Base-by-base conservation (phyloP, 92 coral and sea anemone species). In the Palythoa caribaeorum region DNA sequence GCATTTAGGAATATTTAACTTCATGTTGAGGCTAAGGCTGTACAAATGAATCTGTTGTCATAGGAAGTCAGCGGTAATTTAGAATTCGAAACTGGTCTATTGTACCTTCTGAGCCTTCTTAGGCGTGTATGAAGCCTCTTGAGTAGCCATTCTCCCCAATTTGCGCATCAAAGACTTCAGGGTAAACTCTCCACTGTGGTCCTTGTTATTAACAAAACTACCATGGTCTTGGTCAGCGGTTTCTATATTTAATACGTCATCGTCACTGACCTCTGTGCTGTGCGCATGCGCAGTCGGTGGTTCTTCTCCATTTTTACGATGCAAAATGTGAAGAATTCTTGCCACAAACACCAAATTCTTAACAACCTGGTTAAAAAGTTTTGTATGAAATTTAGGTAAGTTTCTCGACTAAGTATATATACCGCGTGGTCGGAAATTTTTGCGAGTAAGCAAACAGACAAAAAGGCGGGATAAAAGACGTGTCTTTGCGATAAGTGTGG, bases 281-380 rank as follows among this genome's bases (percentile, higher is more conserved):
- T 47, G 39, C 17, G 62, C 76, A 65, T 71, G 88, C 54, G 79
- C 38, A 47, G 55, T 40, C 13, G 39, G 14, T 7, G 78, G 48
- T 12, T 70, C 37, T 12, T 15, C 60, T 48, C 9, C 19, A 0
- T 35, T 55, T 75, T 88, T 75, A 17, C 57, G 53, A 55, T 80
- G 60, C 62, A 89, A 51, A 70, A 90, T 19, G 39, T 88, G 87
- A 19, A 95, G 92, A 1, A 90, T 83, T 90, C 92, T 95, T 53
- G 97, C 93, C 36, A 97, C 79, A 88, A 94, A 97, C 17, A 97
- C 92, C 83, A 97, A 84, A 73, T 97, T 97, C 87, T 97, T 97
- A 6, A 97, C 94, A 76, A 92, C 91, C 99, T 97, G 83, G 35
- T 79, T 79, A 13, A 88, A 10, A 73, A 80, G 7, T 55, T 55